Evolutionary conservation across 2,888 invertebrate genomes (phyloP).

Genomic region (Sinopyrophorus schimmeli): DNA sequence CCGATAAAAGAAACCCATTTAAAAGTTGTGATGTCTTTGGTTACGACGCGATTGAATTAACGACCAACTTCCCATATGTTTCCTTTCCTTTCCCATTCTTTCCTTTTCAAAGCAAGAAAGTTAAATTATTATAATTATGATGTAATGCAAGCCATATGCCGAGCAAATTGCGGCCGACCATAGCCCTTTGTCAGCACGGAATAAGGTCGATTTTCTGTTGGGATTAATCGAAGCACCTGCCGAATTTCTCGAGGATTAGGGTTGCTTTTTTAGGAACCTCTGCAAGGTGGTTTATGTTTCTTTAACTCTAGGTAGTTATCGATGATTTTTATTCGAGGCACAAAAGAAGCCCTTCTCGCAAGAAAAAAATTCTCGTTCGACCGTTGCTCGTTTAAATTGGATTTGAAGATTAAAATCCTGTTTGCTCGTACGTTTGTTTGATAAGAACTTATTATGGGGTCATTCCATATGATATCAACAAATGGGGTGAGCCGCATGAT

Average conservation of each 20-base stretch:
- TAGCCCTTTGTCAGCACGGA: slow-evolving; percentile 32
- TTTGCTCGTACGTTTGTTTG: too few species aligned
- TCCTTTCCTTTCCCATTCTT: slow-evolving; percentile 31
- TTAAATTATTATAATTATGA: slow-evolving; percentile 54
- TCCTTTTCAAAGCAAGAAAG: slow-evolving; percentile 26
- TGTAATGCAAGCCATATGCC: slow-evolving; percentile 51
- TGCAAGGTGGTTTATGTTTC: slow-evolving; percentile 36
- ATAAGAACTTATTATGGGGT: too few species aligned
- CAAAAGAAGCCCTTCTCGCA: too few species aligned
- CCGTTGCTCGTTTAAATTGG: too few species aligned
- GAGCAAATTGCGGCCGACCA: slow-evolving; percentile 38
- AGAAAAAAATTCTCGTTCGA: too few species aligned
- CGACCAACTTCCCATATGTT: slow-evolving; percentile 42
- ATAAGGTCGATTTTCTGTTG: slow-evolving; percentile 36
- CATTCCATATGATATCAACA: too few species aligned
- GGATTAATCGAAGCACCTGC: slow-evolving; percentile 29
- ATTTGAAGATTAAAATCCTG: too few species aligned
- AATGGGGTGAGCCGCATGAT: too few species aligned
- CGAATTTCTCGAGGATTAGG: slow-evolving; percentile 30
- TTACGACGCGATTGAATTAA: slow-evolving; percentile 15
- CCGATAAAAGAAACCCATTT: slow-evolving; percentile 35
- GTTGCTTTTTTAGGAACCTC: slow-evolving; percentile 22
- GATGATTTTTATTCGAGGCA: slow-evolving; percentile 23
- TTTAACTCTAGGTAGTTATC: slow-evolving; percentile 21
- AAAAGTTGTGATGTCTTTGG: slow-evolving; percentile 26